A percentile compares a stretch with the other conserved stretches of the same genome.
These are phyloP conservation scores for Xylophagus ater DNA, from an alignment of 2,888 invertebrate genomes.

Conservation along the genomic window DNA sequence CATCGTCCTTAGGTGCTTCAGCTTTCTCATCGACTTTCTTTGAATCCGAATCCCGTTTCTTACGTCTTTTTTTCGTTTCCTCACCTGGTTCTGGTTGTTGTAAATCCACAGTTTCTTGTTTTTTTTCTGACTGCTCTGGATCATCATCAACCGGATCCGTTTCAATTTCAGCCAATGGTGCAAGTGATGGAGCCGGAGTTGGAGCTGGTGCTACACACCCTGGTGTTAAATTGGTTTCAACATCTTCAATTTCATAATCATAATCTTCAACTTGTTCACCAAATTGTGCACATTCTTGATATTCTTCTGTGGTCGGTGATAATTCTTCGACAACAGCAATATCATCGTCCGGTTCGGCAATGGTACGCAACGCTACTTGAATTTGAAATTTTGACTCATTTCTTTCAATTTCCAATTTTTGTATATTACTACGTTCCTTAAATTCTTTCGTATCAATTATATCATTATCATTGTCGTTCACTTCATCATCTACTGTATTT, in stretches of 20 bases:
- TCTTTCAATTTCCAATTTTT: background rate
- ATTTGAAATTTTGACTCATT: background rate
- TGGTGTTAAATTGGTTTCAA: slow-evolving; percentile 24
- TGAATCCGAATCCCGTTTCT: slow-evolving; percentile 30
- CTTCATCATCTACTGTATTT: no score
- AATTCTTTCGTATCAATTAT: no score
- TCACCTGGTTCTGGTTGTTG: slow-evolving; percentile 25
- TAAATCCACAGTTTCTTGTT: slow-evolving; percentile 4
- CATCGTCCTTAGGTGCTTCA: slow-evolving; percentile 16
- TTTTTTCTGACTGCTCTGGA: slow-evolving; percentile 39
- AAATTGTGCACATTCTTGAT: slow-evolving; percentile 34
- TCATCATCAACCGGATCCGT: slow-evolving; percentile 59
- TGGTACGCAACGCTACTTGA: background rate
- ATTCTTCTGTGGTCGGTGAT: slow-evolving; percentile 37
- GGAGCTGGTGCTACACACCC: slow-evolving; percentile 34
- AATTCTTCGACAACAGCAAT: slow-evolving; percentile 24
- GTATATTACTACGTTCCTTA: no score
- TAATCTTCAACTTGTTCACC: slow-evolving; percentile 27
- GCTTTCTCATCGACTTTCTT: slow-evolving; percentile 25
- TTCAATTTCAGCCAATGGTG: slow-evolving; percentile 59
- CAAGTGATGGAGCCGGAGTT: slow-evolving; percentile 41
- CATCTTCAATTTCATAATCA: slow-evolving; percentile 30
- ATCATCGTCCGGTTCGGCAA: slow-evolving; percentile 6
- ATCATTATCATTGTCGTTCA: no score
- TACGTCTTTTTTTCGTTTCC: slow-evolving; percentile 28